phyloP scores from a whole-genome alignment of 2,888 invertebrate genomes.

The Aphidoletes aphidimyza region DNA sequence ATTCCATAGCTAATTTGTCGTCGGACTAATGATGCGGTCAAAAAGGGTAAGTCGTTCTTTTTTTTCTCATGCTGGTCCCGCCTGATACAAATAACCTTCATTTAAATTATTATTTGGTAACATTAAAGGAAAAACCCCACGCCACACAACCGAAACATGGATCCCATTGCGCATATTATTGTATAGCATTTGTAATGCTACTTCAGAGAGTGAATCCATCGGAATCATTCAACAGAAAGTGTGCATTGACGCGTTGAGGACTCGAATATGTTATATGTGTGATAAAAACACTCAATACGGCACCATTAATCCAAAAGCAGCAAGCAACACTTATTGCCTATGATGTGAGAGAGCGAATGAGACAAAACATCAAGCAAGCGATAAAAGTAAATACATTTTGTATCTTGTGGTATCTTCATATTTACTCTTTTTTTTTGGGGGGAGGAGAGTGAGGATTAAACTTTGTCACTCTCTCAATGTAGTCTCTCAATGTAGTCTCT shows the following conservation, averaged over 20 bases:
- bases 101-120: slow-evolving; percentile 46
- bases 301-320: slow-evolving; percentile 24
- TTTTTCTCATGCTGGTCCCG: too few species aligned
- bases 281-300: background rate
- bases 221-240: background rate
- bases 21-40: slow-evolving; percentile 44
- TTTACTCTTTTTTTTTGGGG: slow-evolving; percentile 26
- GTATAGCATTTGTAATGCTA: background rate
- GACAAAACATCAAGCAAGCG: background rate
- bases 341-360: background rate
- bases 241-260: background rate
- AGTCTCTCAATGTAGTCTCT: background rate
- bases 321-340: slow-evolving; percentile 1
- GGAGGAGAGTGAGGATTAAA: too few species aligned
- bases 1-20: slow-evolving; percentile 28
- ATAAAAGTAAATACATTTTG: background rate
- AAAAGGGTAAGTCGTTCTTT: slow-evolving; percentile 23
- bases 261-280: background rate
- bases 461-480: too few species aligned
- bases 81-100: slow-evolving; percentile 26
- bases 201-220: background rate
- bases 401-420: background rate
- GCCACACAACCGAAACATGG: background rate
- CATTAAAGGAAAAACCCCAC: background rate
- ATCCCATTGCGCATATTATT: slow-evolving; percentile 13